These are phyloP conservation scores for Phortica variegata DNA, from an alignment of 1,140 invertebrate species.

Conservation along the genomic window DNA sequence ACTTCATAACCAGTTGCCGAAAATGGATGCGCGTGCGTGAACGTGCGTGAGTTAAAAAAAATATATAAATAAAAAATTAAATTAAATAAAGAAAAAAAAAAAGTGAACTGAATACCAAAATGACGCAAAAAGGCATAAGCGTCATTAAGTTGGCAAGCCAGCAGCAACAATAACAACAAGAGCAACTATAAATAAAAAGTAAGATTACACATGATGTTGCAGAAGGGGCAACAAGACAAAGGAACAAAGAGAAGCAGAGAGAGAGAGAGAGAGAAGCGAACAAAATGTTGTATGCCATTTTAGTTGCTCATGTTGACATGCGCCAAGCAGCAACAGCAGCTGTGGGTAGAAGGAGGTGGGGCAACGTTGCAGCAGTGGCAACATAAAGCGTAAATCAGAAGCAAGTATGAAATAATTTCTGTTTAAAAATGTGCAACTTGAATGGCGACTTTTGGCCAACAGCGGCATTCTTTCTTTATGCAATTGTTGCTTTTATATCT, in stretches of 20 bases:
- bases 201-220: too few species aligned
- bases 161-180: slow-evolving; percentile 11
- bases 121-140: slow-evolving; percentile 48
- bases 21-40: too few species aligned
- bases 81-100: slow-evolving; percentile 29
- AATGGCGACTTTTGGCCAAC: slow-evolving; percentile 33
- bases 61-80: slow-evolving; percentile 23
- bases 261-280: slow-evolving; percentile 38
- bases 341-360: not conserved
- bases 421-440: slow-evolving; percentile 7
- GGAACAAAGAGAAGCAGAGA: slow-evolving; percentile 6
- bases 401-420: slow-evolving; percentile 45
- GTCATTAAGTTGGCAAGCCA: slow-evolving; percentile 9
- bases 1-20: slow-evolving; percentile 53
- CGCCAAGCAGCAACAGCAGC: slow-evolving; percentile 13
- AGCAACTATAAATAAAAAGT: slow-evolving; percentile 2
- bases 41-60: too few species aligned
- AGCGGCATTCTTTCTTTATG: slow-evolving; percentile 40
- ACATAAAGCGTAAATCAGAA: slow-evolving; percentile 12
- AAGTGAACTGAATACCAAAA: slow-evolving; percentile 49
- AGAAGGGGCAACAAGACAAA: slow-evolving; percentile 5
- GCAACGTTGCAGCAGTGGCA: slow-evolving; percentile 14
- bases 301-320: slow-evolving; percentile 53
- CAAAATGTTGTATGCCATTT: slow-evolving; percentile 48
- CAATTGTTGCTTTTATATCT: slow-evolving; percentile 26